Base-by-base conservation (phyloP, 1,140 invertebrate species). In the Cydia fagiglandana region DNA sequence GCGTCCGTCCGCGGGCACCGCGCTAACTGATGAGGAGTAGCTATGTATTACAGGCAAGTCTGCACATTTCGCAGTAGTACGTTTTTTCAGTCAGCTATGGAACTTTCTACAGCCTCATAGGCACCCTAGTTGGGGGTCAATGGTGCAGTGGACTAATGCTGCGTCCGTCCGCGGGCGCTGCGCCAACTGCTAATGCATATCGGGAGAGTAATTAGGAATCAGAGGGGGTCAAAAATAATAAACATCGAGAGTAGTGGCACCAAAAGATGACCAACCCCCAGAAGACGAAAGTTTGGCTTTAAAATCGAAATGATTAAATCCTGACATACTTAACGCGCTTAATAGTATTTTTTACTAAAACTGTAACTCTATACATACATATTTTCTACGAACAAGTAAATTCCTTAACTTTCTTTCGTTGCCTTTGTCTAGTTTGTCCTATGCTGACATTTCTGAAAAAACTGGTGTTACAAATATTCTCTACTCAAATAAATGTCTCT, bases 111-210 rank as follows among this genome's bases (percentile, higher is more conserved):
- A 53, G n/a, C 74, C 82, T 80, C 81, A 88, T 91, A 87, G 89
- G 83, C 86, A 91, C 88, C 89, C 88, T 90, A 92, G 83, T 79
- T 80, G 81, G 84, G 77, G 89, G 91, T 92, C 89, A 92, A 88
- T 92, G 88, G 91, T 91, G 89, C 89, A 92, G 86, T 92, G 89
- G 91, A 92, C 90, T 92, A 92, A 86, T 86, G 73, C 88, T 75
- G 80, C 88, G 87, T 90, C 89, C 88, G 88, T 77, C 84, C 78
- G 78, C 79, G 78, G 85, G 88, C 91, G 84, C 45, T 80, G 77
- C 28, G 86, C 88, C 90, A 89, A 92, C 89, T 89, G 80, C 84
- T 88, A 88, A 91, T 91, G 84, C 75, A 81, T 64, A 7, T 0
- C 70, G n/a, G 47, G 47, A 84, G 79, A 80, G 73, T 76, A 75